Evolutionary conservation across 2,113 vertebrate genomes (phyloP), one percentile per base, ranked within the genome.

Genomic region (Callorhinus ursinus): DNA sequence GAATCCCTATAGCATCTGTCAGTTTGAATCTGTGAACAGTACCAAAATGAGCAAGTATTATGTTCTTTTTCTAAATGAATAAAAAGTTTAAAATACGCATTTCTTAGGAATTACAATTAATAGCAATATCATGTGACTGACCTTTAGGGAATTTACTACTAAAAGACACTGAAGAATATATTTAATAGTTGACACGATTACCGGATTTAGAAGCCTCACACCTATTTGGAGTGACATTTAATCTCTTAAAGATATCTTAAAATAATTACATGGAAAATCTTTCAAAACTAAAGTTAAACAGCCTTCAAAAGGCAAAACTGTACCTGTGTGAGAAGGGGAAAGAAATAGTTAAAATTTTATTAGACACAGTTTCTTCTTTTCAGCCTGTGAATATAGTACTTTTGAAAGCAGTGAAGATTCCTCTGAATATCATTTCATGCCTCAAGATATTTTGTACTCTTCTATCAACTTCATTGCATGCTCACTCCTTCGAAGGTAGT

Each of bases 31-130:
- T 69, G 39, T 80, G 28, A 83, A 90, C n/a, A 91, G 69, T 76
- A 81, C 57, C 51, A 85, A 94, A 71, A 77, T 82, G 26, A 95
- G 74, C 33, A 82, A 93, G 65, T 88, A 86, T 39, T 49, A 4
- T 76, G 21, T 88, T 59, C 28, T 82, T 76, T 87, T 28, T 61
- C 51, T 42, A 91, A 67, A 18, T 87, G 59, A n/a, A 76, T 24
- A 71, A 83, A 28, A 57, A 88, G 7, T 59, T 93, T 74, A 89
- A 96, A 89, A 96, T 55, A 72, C n/a, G 7, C n/a, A 57, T 97
- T 91, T 85, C 59, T 90, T 96, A 72, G 10, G 53, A 95, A 92
- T 85, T 82, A 72, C 22, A 88, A 71, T 91, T 24, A 93, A 74
- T 74, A 8, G 28, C 21, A 63, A 69, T 57, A 76, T 9, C 72